A percentile compares a stretch with the other conserved stretches of the same genome.
These are phyloP conservation scores for Argentina silus DNA, from an alignment of 2,797 vertebrate genomes.

Conservation along the genomic window DNA sequence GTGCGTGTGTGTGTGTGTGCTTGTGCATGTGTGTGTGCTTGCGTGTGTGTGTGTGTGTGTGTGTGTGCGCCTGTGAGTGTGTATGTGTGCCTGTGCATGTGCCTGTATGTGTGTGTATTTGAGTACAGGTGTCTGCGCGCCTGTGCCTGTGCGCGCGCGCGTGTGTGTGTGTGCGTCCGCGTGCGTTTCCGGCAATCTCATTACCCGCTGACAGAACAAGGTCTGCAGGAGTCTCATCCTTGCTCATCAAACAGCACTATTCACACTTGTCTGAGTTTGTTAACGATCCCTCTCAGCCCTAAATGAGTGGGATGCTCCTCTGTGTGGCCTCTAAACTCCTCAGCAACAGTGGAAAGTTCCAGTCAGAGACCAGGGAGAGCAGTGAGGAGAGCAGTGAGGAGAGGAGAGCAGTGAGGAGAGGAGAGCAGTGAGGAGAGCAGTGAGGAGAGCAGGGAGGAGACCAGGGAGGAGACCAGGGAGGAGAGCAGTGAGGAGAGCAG, in stretches of 20 bases:
- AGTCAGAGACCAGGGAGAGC: background rate
- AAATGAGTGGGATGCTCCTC: conserved; percentile 24
- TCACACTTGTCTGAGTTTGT: conserved; percentile 41
- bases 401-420: too few species aligned
- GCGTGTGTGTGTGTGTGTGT: background rate
- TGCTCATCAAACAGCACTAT: conserved; percentile 17
- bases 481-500: too few species aligned
- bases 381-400: too few species aligned
- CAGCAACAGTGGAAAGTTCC: too few species aligned
- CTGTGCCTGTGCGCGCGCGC: background rate
- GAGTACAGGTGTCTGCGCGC: background rate
- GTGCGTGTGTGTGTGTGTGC: background rate
- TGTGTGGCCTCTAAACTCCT: too few species aligned
- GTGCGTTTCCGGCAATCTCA: background rate
- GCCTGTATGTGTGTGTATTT: background rate
- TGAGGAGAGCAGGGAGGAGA: too few species aligned
- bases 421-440: too few species aligned
- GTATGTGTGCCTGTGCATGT: background rate
- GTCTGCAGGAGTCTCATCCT: background rate
- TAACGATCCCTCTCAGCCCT: conserved; percentile 28
- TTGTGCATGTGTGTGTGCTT: background rate
- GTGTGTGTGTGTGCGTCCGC: background rate
- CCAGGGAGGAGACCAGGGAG: too few species aligned
- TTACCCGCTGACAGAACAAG: conserved; percentile 6
- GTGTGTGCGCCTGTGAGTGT: background rate